Conservation (phyloP, 2,888 invertebrate genomes). For the Zaprionus obscuricornis region DNA sequence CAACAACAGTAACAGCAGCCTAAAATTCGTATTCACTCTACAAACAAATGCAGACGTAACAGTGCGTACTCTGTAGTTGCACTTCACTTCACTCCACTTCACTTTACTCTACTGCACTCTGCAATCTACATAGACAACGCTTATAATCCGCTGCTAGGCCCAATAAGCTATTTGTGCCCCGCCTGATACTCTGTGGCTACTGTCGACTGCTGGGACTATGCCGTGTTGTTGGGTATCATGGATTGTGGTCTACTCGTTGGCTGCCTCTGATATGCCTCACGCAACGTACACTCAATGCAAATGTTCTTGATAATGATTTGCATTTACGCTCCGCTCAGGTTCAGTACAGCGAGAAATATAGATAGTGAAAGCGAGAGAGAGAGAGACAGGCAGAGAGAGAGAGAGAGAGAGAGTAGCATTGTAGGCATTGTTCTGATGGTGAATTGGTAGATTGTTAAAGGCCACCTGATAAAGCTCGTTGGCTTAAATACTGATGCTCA, state of each 20-base stretch:
- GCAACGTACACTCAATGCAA: conserved; percentile 48
- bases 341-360: neutral
- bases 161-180: conserved; percentile 39
- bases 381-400: too few relatives aligned
- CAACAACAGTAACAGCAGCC: conserved; percentile 17
- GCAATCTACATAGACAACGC: conserved; percentile 35
- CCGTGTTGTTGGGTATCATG: conserved; percentile 3
- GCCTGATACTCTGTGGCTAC: conserved; percentile 31
- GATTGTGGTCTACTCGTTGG: conserved; percentile 22
- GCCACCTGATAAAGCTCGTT: conserved; percentile 20
- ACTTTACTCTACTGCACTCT: conserved; percentile 1
- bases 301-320: conserved; percentile 71
- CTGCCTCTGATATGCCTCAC: conserved; percentile 6
- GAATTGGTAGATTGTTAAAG: conserved; percentile 16
- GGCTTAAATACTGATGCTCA: conserved; percentile 11
- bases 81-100: neutral
- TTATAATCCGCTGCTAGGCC: conserved; percentile 45
- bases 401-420: neutral
- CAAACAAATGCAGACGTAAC: neutral
- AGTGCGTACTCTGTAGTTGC: too few relatives aligned
- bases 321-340: conserved; percentile 54
- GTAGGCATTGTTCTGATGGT: neutral
- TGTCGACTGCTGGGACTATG: conserved; percentile 14
- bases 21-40: neutral
- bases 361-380: too few relatives aligned